Conservation (phyloP, 1,140 invertebrate genomes). For the Drepana arcuata region DNA sequence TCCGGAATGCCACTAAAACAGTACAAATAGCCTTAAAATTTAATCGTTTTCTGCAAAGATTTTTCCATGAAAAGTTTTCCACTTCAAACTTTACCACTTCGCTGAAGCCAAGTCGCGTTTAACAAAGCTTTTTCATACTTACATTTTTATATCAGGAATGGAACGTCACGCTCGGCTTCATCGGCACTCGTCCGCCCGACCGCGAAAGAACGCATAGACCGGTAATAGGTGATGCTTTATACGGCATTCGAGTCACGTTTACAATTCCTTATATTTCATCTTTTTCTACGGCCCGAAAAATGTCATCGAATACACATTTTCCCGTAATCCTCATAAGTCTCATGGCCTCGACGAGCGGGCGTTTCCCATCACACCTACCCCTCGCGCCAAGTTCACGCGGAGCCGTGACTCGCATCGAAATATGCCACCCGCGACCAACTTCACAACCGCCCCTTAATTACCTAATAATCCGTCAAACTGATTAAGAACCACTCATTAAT, state of each 20-base stretch:
- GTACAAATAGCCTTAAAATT: constrained; percentile 65
- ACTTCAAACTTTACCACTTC: constrained; percentile 69
- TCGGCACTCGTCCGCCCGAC: constrained; percentile 52
- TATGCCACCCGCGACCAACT: constrained; percentile 7
- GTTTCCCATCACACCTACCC: constrained; percentile 30
- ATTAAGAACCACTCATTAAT: too few species aligned
- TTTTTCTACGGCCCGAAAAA: constrained; percentile 69
- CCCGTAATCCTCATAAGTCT: constrained; percentile 70
- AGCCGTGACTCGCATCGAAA: constrained; percentile 50
- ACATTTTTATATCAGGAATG: constrained; percentile 69
- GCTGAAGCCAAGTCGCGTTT: constrained; percentile 62
- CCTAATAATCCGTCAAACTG: constrained; percentile 19
- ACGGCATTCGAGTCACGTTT: constrained; percentile 63
- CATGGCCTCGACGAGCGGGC: constrained; percentile 44
- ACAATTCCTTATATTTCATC: constrained; percentile 71
- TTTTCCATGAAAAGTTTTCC: constrained; percentile 69
- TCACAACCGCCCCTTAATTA: constrained; percentile 23
- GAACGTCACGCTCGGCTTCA: constrained; percentile 65
- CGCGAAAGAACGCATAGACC: constrained; percentile 62
- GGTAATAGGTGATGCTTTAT: constrained; percentile 61
- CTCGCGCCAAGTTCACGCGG: constrained; percentile 44
- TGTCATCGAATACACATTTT: constrained; percentile 72
- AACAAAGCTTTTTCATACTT: constrained; percentile 71
- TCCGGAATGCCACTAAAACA: constrained; percentile 41
- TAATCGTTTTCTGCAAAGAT: constrained; percentile 66